These are phyloP conservation scores for Corythornis cristatus DNA, from an alignment of 2,113 vertebrate species.

Conservation along the genomic window DNA sequence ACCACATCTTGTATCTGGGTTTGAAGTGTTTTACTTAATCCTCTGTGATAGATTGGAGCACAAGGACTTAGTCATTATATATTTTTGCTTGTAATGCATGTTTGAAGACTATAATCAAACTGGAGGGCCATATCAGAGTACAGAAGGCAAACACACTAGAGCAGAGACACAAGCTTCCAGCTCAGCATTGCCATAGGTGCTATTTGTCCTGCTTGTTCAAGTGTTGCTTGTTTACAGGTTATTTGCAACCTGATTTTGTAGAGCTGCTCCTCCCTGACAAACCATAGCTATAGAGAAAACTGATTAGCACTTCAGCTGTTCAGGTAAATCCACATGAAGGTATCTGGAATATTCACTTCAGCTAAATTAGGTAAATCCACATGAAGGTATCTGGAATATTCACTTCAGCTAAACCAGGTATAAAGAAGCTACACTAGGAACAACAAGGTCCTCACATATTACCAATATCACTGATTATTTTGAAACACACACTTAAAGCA, in stretches of 20 bases:
- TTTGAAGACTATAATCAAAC: neutral
- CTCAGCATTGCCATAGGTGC: neutral
- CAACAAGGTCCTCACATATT: neutral
- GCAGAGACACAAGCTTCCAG: neutral
- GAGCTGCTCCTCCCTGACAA: neutral
- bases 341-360: neutral
- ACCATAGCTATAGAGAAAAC: neutral
- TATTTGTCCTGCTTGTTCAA: neutral
- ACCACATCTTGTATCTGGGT: neutral
- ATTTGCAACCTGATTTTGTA: neutral
- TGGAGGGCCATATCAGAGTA: neutral
- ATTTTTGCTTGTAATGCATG: neutral
- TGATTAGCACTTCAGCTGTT: neutral
- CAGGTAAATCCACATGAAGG: neutral
- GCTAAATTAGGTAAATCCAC: neutral
- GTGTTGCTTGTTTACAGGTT: neutral
- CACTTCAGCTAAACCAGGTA: neutral
- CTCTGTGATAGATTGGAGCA: neutral
- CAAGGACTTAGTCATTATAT: neutral
- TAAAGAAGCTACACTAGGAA: neutral
- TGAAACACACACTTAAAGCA: neutral
- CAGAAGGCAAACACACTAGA: neutral
- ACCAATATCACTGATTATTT: neutral
- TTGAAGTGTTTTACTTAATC: neutral
- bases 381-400: neutral